Evolutionary conservation across 2,888 invertebrate genomes (phyloP).

Genomic region (Myathropa florea): DNA sequence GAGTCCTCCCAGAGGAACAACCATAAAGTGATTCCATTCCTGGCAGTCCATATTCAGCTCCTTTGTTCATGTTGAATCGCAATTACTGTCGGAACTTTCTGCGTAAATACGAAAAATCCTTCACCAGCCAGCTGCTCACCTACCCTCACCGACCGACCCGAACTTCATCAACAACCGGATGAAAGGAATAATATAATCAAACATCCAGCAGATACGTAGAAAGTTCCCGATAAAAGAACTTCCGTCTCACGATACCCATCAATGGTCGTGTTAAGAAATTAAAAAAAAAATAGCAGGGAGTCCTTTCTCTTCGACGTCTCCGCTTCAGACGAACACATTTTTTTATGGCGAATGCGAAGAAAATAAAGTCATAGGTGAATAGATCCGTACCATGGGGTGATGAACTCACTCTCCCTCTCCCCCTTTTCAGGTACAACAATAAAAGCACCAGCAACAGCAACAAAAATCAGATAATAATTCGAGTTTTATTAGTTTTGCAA

Average conservation of each 20-base stretch:
- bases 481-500: conserved; percentile 68
- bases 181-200: conserved; percentile 40
- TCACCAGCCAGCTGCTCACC: not conserved
- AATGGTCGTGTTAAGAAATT: conserved; percentile 64
- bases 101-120: not conserved
- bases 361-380: conserved; percentile 71
- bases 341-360: conserved; percentile 60
- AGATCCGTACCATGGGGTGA: conserved; percentile 54
- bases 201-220: conserved; percentile 28
- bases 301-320: conserved; percentile 14
- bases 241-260: conserved; percentile 32
- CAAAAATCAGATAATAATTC: conserved; percentile 67
- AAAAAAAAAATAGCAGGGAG: conserved; percentile 45
- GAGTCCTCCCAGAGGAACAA: not conserved
- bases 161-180: conserved; percentile 24
- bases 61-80: not conserved
- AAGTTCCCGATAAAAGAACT: conserved; percentile 40
- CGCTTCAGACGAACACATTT: conserved; percentile 3
- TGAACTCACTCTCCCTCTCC: conserved; percentile 32
- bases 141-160: not conserved
- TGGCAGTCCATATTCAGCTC: not conserved
- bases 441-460: not conserved
- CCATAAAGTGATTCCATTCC: not conserved
- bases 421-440: conserved; percentile 42
- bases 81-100: not conserved